phyloP scores from a whole-genome alignment of 2,797 vertebrate genomes.

The Antrozous pallidus region DNA sequence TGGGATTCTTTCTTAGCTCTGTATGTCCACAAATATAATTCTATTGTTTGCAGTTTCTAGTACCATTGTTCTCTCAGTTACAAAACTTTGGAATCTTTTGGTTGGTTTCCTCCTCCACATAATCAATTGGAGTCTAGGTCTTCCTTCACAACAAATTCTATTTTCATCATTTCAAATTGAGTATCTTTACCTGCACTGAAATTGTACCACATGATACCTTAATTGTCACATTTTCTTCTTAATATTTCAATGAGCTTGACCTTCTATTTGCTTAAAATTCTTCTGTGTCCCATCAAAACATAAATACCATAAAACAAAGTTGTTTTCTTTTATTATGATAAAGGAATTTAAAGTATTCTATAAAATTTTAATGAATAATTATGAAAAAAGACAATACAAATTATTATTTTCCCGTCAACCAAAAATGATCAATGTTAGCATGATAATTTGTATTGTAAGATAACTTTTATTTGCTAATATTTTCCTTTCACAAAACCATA shows the following conservation, averaged over 20 bases:
- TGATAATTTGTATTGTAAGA: not conserved
- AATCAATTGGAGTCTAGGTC: not conserved
- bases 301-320: not conserved
- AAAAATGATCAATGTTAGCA: not conserved
- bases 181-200: not conserved
- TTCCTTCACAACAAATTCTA: not conserved
- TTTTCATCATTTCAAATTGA: not conserved
- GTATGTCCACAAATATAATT: not conserved
- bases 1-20: not conserved
- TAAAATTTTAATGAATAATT: not conserved
- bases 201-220: not conserved
- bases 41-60: not conserved
- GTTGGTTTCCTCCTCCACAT: not conserved
- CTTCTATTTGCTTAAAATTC: constrained; percentile 27
- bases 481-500: not conserved
- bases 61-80: not conserved
- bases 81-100: not conserved
- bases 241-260: not conserved
- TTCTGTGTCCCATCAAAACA: not conserved
- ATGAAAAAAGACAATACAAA: not conserved
- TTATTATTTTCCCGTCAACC: not conserved
- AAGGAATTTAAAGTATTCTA: not conserved
- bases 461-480: not conserved
- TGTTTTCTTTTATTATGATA: not conserved
- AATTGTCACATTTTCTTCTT: not conserved